phyloP scores from a whole-genome alignment of 2,113 vertebrate species.

The Anoura caudifer region DNA sequence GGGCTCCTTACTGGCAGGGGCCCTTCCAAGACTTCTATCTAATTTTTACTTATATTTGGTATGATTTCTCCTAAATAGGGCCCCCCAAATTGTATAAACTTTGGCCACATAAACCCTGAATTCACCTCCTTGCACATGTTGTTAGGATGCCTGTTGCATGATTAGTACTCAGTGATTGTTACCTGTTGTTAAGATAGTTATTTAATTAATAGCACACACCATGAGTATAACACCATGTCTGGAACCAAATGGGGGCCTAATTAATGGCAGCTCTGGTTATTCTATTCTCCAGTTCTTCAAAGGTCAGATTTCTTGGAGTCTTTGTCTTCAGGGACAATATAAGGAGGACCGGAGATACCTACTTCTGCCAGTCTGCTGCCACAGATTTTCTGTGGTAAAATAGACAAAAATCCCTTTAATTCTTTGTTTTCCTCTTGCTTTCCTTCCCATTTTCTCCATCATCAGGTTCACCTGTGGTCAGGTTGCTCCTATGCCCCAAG shows the following conservation, averaged over 20 bases:
- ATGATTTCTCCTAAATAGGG: not conserved
- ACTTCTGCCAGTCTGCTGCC: accelerated
- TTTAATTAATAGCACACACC: not conserved
- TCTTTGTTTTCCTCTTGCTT: not conserved
- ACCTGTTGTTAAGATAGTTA: not conserved
- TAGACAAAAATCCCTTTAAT: not conserved
- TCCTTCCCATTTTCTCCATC: not conserved
- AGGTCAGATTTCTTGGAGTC: not conserved
- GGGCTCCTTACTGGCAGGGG: not conserved
- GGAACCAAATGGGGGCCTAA: not conserved
- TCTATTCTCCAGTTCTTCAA: not conserved
- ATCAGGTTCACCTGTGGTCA: not conserved
- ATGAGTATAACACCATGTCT: not conserved
- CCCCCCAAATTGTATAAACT: not conserved
- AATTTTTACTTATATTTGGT: not conserved
- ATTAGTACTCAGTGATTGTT: not conserved
- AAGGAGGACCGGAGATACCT: not conserved
- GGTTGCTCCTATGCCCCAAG: accelerated
- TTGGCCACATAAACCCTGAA: not conserved
- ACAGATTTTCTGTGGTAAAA: not conserved
- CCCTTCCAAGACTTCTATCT: not conserved
- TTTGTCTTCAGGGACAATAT: not conserved
- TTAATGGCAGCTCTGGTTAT: not conserved
- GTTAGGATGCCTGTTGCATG: not conserved
- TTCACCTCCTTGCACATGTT: not conserved